phyloP scores from a whole-genome alignment of 1,140 invertebrate species.

The Lethrus apterus region DNA sequence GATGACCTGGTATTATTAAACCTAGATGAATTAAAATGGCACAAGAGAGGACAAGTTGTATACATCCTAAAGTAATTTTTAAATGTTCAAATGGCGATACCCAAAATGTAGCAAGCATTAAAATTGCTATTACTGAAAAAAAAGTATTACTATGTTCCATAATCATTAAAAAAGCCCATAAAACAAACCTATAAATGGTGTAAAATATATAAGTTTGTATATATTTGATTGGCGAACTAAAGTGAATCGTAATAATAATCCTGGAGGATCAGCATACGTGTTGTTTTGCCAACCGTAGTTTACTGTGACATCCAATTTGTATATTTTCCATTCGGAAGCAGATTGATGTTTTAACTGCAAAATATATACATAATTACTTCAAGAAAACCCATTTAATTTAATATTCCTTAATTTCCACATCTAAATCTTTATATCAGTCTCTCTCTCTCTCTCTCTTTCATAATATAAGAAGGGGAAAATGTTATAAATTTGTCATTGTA shows the following conservation, averaged over 20 bases:
- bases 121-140: conserved; percentile 31
- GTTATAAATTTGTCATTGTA: too few species aligned
- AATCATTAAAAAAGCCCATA: conserved; percentile 1
- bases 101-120: conserved; percentile 32
- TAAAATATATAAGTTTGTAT: conserved; percentile 28
- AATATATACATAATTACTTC: too few species aligned
- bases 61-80: conserved; percentile 31
- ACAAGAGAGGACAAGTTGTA: conserved; percentile 29
- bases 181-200: conserved; percentile 30
- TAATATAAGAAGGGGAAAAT: too few species aligned
- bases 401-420: too few species aligned
- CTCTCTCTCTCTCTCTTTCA: too few species aligned
- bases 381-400: too few species aligned
- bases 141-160: conserved; percentile 6
- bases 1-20: conserved; percentile 27
- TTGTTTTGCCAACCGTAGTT: conserved; percentile 12
- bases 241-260: conserved; percentile 24
- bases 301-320: conserved; percentile 18
- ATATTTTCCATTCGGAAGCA: conserved; percentile 25
- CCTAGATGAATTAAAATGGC: conserved; percentile 28
- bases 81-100: conserved; percentile 27
- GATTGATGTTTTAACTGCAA: conserved; percentile 1
- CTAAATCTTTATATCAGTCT: too few species aligned
- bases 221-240: conserved; percentile 25
- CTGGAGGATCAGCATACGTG: conserved; percentile 12